These are phyloP conservation scores for Heterotilapia buettikoferi DNA, from an alignment of 2,113 vertebrate species.

Conservation along the genomic window DNA sequence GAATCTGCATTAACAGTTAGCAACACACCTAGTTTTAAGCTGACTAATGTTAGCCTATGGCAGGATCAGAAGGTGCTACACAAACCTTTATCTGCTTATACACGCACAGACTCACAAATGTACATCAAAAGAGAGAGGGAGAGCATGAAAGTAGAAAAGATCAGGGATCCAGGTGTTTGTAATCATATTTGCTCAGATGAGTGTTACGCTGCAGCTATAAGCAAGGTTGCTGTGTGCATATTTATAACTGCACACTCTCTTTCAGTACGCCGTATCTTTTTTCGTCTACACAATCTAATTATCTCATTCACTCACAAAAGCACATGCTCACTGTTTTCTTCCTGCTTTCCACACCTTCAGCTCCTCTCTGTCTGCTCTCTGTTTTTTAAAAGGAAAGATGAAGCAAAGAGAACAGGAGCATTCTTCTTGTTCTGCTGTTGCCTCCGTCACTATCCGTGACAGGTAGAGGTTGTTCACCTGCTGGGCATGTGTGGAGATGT, in stretches of 20 bases:
- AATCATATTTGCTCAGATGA: constrained; percentile 22
- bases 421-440: constrained; percentile 7
- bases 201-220: constrained; percentile 13
- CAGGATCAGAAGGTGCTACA: neutral
- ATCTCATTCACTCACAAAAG: constrained; percentile 7
- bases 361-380: neutral
- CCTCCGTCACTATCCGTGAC: neutral
- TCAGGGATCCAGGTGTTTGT: constrained; percentile 33
- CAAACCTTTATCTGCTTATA: neutral
- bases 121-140: neutral
- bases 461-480: constrained; percentile 26
- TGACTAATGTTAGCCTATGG: constrained; percentile 14
- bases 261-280: neutral
- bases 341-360: constrained; percentile 4
- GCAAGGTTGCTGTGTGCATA: neutral
- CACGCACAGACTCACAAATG: neutral
- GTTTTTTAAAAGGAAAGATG: neutral
- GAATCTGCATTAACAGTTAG: constrained; percentile 20
- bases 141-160: neutral
- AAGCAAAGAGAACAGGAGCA: neutral
- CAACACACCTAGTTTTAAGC: neutral
- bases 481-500: constrained; percentile 18
- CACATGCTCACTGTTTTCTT: neutral
- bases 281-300: constrained; percentile 6
- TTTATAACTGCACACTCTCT: neutral